Evolutionary conservation across 2,797 vertebrate genomes (phyloP).

Genomic region (Falco cherrug): DNA sequence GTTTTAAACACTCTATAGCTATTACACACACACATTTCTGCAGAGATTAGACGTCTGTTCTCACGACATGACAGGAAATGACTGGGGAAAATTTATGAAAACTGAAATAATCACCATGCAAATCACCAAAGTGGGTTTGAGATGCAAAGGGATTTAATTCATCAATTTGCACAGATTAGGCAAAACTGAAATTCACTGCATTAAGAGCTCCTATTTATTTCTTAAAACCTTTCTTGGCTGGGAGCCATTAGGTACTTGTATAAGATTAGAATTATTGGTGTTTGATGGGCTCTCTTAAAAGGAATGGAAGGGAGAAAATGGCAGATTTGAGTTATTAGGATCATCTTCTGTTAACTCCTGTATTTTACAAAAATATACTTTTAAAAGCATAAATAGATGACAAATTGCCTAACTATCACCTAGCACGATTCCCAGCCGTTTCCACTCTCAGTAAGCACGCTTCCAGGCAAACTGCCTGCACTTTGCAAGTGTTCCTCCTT

Average conservation of each 20-base stretch:
- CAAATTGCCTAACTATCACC: conserved; percentile 37
- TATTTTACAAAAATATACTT: conserved; percentile 58
- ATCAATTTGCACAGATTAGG: conserved; percentile 73
- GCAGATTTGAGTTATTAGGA: conserved; percentile 53
- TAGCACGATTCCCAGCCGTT: background rate
- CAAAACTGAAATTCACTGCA: conserved; percentile 68
- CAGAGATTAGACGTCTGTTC: background rate
- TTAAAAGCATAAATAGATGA: conserved; percentile 54
- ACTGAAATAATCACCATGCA: conserved; percentile 62
- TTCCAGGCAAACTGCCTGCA: background rate
- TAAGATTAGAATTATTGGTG: conserved; percentile 68
- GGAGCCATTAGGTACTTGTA: conserved; percentile 67
- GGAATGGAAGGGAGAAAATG: conserved; percentile 38
- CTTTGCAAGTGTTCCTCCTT: background rate
- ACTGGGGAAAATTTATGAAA: conserved; percentile 59
- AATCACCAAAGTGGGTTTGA: conserved; percentile 70
- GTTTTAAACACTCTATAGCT: background rate
- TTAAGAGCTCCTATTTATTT: conserved; percentile 74
- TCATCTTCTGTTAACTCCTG: conserved; percentile 46
- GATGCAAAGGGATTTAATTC: conserved; percentile 71
- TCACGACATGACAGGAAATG: conserved; percentile 46
- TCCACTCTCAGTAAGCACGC: background rate
- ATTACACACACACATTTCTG: background rate
- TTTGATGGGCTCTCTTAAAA: conserved; percentile 62
- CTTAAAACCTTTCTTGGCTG: conserved; percentile 73